Evolutionary conservation across 2,113 vertebrate species (phyloP).

Genomic region (Dasypus novemcinctus): DNA sequence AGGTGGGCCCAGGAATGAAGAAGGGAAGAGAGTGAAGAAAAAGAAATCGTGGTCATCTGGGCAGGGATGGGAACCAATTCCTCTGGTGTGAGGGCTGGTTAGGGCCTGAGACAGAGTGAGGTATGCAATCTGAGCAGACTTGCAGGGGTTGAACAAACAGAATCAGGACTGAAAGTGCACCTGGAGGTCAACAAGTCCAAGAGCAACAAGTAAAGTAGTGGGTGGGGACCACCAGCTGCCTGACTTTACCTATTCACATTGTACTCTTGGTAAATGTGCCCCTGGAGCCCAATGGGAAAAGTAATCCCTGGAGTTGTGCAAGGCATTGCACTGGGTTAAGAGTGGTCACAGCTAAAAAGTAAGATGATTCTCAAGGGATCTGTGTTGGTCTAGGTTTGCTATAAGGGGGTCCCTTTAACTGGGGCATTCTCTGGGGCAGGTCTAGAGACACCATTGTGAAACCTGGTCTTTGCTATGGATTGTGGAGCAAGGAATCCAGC

Average conservation of each 20-base stretch:
- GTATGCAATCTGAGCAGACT: background rate
- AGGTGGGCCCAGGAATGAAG: background rate
- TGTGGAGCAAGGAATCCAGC: background rate
- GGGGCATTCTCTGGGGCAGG: background rate
- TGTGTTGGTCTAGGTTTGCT: background rate
- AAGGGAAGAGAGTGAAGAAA: background rate
- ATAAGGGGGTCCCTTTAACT: background rate
- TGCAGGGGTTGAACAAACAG: background rate
- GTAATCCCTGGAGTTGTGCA: background rate
- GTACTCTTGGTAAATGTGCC: background rate
- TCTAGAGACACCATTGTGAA: background rate
- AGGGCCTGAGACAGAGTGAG: background rate
- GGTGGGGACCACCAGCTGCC: background rate
- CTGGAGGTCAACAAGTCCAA: background rate
- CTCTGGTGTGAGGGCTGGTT: background rate
- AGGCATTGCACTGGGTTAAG: background rate
- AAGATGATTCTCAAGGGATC: background rate
- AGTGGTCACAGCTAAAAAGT: background rate
- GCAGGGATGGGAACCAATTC: background rate
- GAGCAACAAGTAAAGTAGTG: background rate
- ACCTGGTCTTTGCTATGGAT: background rate
- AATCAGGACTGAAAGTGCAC: background rate
- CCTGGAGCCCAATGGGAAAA: background rate
- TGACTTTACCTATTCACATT: no score
- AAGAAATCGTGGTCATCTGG: background rate